Conservation (phyloP, 2,888 invertebrate species). For the Yponomeuta evonymella region DNA sequence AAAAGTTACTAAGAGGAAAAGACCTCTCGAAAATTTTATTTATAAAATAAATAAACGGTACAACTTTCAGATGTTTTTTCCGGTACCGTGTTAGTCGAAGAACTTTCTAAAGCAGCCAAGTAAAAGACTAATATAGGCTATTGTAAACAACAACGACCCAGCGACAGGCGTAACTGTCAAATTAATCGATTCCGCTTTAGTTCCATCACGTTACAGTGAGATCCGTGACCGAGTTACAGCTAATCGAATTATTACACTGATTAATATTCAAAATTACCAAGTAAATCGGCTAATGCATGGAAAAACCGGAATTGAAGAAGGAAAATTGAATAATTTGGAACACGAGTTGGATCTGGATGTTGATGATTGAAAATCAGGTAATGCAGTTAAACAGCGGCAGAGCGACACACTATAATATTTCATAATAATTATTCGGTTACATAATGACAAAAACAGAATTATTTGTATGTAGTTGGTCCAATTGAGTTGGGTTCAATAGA, state of each 20-base stretch:
- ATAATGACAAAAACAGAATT: neutral
- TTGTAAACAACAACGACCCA: conserved; percentile 21
- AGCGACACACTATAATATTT: too few species aligned
- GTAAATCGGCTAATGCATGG: neutral
- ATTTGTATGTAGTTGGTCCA: neutral
- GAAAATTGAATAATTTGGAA: neutral
- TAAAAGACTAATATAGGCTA: conserved; percentile 1
- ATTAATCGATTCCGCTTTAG: conserved; percentile 37
- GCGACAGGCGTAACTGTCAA: conserved; percentile 34
- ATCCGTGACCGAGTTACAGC: conserved; percentile 29
- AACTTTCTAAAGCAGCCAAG: neutral
- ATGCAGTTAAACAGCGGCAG: too few species aligned
- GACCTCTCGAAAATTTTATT: too few species aligned
- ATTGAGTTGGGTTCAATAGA: neutral
- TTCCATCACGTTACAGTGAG: conserved; percentile 31
- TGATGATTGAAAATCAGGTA: neutral
- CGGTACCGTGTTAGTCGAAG: neutral
- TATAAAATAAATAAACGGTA: neutral
- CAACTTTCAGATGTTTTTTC: neutral
- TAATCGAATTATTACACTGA: conserved; percentile 19
- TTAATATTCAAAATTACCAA: conserved; percentile 15
- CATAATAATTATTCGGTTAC: neutral
- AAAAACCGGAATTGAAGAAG: neutral
- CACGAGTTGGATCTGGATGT: neutral
- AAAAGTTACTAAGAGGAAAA: neutral